Percentiles rank a stretch among this genome's conserved stretches.
phyloP scores from a whole-genome alignment of 2,888 invertebrate species.

The Xylophagus ater region DNA sequence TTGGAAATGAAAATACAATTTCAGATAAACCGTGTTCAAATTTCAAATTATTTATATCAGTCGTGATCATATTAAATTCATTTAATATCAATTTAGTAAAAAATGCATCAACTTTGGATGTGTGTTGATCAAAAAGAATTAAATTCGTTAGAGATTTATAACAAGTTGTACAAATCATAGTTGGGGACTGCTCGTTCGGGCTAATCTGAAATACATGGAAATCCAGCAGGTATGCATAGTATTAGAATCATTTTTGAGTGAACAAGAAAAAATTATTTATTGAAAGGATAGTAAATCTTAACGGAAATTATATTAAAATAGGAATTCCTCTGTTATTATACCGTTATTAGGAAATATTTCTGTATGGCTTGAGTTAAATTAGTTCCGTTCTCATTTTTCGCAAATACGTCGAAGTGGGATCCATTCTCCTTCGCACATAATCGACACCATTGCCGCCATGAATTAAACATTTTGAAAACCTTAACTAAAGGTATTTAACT shows the following conservation, averaged over 20 bases:
- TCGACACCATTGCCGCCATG: slow-evolving; percentile 15
- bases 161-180: not conserved
- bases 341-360: slow-evolving; percentile 6
- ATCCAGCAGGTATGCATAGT: too few species aligned
- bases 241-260: too few species aligned
- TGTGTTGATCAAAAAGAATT: not conserved
- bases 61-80: not conserved
- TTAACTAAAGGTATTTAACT: too few species aligned
- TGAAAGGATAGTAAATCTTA: not conserved
- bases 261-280: not conserved
- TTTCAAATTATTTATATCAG: not conserved
- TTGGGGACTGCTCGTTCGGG: not conserved
- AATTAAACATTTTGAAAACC: too few species aligned
- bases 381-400: slow-evolving; percentile 5
- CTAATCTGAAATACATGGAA: too few species aligned
- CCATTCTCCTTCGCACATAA: slow-evolving; percentile 9
- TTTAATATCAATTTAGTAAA: too few species aligned
- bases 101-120: not conserved
- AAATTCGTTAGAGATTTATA: not conserved
- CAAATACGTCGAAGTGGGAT: slow-evolving; percentile 3
- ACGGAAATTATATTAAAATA: too few species aligned
- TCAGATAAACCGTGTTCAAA: not conserved
- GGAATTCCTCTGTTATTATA: too few species aligned
- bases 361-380: slow-evolving; percentile 3
- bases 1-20: too few species aligned